Evolutionary conservation across 2,888 invertebrate species (phyloP), one percentile per base, ranked within the genome.

Genomic region (Acholoe squamosa): DNA sequence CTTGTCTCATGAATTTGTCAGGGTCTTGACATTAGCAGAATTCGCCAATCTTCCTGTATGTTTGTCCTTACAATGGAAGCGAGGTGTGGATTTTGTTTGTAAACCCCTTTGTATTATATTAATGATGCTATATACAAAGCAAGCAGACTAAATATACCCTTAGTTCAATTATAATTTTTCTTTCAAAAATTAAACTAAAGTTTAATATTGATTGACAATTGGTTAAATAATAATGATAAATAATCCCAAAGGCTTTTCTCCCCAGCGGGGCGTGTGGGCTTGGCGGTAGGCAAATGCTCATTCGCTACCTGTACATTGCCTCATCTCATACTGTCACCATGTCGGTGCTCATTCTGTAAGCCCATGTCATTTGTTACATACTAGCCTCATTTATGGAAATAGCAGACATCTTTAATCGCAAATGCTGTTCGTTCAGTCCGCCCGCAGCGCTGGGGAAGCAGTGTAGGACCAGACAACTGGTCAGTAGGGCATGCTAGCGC

Each of bases 351-450:
- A 80, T 80, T 80, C 34, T 34, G 43, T 80, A 80, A 43, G 80
- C 80, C 43, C 34, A 80, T 80, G 80, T 80, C 80, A 80, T 80
- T 80, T 80, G 80, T 80, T 80, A 71, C 71, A 71, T 28, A 71
- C 28, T 71, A 71, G 80, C 33, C 80, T 80, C 80, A 80, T 80
- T 80, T 80, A 33, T 80, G 34, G 16, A 28, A 86, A 52, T 52
- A 86, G 54, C 54, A 54, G 80, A 80, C 76, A 34, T 71, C 28
- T 61, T 61, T n/a, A 61, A 61, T n/a, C 61, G n/a, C n/a, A 25
- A 31, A 31, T 25, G 76, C 76, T 25, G 76, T 1, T 25, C 76
- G 76, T 25, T 19, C 76, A 14, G 71, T 28, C 71, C 71, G 43
- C 43, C 80, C 33, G 80, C 19, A 7, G 43, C 80, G 80, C 80